Base-by-base conservation (phyloP, 2,797 vertebrate species). In the Megalops cyprinoides region DNA sequence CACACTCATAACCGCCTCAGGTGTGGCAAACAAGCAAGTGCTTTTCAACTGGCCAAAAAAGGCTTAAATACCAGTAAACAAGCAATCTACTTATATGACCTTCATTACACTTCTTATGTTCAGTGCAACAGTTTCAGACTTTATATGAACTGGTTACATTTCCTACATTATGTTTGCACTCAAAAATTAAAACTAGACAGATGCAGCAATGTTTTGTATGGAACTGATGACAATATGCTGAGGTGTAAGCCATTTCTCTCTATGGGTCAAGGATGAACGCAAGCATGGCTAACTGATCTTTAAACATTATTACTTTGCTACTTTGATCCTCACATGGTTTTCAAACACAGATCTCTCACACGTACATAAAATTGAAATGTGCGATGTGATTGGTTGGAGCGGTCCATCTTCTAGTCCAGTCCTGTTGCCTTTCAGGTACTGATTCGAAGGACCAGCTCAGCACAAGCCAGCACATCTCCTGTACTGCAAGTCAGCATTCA, bases 51-150 rank as follows among this genome's bases (percentile, higher is more conserved):
- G 77, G 56, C 77, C 48, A 37, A 78, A 73, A 51, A 60, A 42
- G 37, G 44, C n/a, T n/a, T 25, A 42, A 75, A 74, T 28, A 79
- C 44, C 56, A 79, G 77, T 53, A 75, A 74, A 82, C 28, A 23
- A 60, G 42, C 46, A 9, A 46, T 28, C 23, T 49, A 28, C 20
- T 77, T 58, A 71, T 48, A 60, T 71, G 55, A 20, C 60, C 81
- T 82, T 82, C 76, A 74, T 78, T 65, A 67, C 77, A 76, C 67
- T 62, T 42, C 25, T 44, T 56, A 34, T 14, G 14, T 34, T 81
- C 81, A 82, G 81, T 82, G 77, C 81, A 82, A 82, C 55, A 44
- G 58, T 46, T 51, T 65, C 71, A 76, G 20, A 65, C 77, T 75
- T 79, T 44, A 46, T 75, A 62, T 65, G 53, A 75, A 78, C 76